Evolutionary conservation across 1,140 invertebrate genomes (phyloP), one percentile per base, ranked within the genome.

Genomic region (Papilio glaucus): DNA sequence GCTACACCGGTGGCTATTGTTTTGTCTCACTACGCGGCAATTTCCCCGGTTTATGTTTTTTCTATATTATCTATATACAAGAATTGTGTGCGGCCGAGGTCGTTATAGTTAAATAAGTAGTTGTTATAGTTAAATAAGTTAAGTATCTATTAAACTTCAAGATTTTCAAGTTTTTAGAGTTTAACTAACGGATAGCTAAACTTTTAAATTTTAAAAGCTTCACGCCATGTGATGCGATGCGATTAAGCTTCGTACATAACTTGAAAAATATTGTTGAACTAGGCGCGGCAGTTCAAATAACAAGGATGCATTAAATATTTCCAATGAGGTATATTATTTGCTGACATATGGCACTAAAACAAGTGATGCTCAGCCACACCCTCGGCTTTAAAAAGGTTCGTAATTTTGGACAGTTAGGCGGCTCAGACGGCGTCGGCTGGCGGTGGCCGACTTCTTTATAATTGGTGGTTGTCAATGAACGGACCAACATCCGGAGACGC

Each of bases 1-100:
- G 73, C 70, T 76, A 76, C 73, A 68, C 21, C 49, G 10, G 49
- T 15, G 18, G 60, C n/a, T 69, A 12, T 67, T 71, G 72, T 77
- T 77, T 75, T 70, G 77, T 72, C 76, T 73, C 29, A 60, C 57
- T 69, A 65, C 62, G 33, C 26, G 33, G 49, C 41, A 73, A 53
- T 63, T 60, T 70, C 41, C 26, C 72, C 10, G 38, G 29, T 49
- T 74, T 74, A 63, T 39, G 67, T 57, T 57, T 53, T 57, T 57
- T 9, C 21, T 57, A 24, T 57, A 26, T n/a, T n/a, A 57, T 10
- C 21, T 26, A 57, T 26, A 4, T 12, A 12, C 21, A 57, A 12
- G 49, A 26, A 24, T 57, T 21, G 49, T 15, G 29, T 6, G 12
- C 33, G 24, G 29, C 10, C 29, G 33, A 8, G 21, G 38, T n/a